phyloP scores from a whole-genome alignment of 2,797 vertebrate species.

The Coendou prehensilis region DNA sequence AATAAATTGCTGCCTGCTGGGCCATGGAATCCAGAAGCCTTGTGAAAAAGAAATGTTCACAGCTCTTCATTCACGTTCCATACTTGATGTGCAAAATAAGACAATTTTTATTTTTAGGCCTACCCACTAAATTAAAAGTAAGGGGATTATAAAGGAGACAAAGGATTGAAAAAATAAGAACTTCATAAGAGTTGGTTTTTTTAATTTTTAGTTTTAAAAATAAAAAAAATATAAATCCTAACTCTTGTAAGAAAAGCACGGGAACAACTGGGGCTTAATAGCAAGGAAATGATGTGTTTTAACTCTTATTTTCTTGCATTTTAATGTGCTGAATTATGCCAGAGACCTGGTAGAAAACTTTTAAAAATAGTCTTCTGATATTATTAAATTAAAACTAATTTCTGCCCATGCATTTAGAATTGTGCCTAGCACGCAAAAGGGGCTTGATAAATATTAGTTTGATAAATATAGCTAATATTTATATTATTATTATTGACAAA shows the following conservation, averaged over 20 bases:
- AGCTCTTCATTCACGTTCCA: not conserved
- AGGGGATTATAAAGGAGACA: not conserved
- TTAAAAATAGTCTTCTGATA: constrained; percentile 52
- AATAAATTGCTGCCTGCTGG: constrained; percentile 46
- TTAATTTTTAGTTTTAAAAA: constrained; percentile 39
- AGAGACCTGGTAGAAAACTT: constrained; percentile 67
- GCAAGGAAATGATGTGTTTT: constrained; percentile 52
- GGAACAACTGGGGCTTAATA: constrained; percentile 57
- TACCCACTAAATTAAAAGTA: constrained; percentile 51
- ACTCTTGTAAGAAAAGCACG: constrained; percentile 47
- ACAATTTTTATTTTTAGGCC: constrained; percentile 54
- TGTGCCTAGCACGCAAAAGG: not conserved
- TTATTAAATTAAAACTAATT: constrained; percentile 69
- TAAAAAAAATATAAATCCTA: constrained; percentile 52
- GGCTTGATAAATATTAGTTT: not conserved
- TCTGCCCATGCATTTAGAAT: constrained; percentile 50
- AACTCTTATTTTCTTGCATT: constrained; percentile 70
- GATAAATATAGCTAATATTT: not conserved
- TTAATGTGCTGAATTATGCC: constrained; percentile 51
- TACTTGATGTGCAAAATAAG: constrained; percentile 15
- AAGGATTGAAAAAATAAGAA: constrained; percentile 16
- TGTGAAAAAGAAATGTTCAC: constrained; percentile 20
- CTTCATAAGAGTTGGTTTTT: constrained; percentile 28
- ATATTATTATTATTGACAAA: not conserved
- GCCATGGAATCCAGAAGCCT: constrained; percentile 19